Evolutionary conservation across 23 tunicate genomes (phyloP), one percentile per base, ranked within the genome.

Genomic region (Diplosoma virens): DNA sequence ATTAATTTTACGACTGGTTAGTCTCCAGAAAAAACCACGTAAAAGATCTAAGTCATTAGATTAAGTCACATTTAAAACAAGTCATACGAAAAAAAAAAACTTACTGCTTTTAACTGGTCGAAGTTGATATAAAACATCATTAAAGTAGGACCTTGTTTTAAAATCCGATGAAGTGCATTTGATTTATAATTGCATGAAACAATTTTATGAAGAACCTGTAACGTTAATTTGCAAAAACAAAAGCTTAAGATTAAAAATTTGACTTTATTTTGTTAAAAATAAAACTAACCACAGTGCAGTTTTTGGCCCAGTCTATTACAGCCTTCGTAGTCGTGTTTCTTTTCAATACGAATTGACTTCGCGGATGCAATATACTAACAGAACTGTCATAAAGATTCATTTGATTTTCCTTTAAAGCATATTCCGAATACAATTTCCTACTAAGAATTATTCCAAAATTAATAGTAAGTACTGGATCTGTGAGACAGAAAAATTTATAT

Each of bases 281-380:
- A 16, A 11, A 9, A 56, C 64, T 56, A 11, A 56, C 70, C 36
- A 67, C 6, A 6, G 50, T 11, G 3, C 23, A 52, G 50, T 37
- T 67, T n/a, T 26, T 35, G 3, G 52, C 74, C 74, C 74, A 67
- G 7, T 67, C 17, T 37, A 67, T 18, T 2, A 67, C 52, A 9
- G 26, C 21, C n/a, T 67, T 52, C 3, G 50, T 3, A 17, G 52
- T 67, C 3, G 52, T 9, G 25, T 67, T 67, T 36, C 24, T 36
- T 14, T 29, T 16, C 70, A 67, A 2, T 11, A 3, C 7, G 17
- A 67, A 36, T 67, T 36, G 52, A 35, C 52, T 35, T 11, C 2
- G 4, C 2, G 52, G 52, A 7, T 25, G 52, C 35, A 17, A 7
- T 2, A 2, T 9, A 37, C 74, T 34, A 2, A 7, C 2, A 11